These are phyloP conservation scores for Cantharis rustica DNA, from an alignment of 2,888 invertebrate species.

Conservation along the genomic window DNA sequence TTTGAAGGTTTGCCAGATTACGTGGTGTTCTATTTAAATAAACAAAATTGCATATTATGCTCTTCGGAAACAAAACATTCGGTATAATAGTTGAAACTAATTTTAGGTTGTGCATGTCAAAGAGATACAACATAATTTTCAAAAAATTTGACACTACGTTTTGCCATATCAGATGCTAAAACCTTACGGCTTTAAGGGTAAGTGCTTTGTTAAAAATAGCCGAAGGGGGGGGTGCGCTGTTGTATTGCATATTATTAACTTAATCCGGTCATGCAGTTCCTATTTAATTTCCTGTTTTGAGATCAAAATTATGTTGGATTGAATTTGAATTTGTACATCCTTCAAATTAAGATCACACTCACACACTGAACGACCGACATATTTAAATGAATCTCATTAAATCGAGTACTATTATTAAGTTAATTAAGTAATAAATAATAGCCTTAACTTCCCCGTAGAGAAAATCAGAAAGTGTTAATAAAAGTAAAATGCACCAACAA, in stretches of 20 bases:
- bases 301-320: neutral
- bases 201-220: no score
- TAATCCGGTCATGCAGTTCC: neutral
- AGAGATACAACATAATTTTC: no score
- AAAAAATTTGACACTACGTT: no score
- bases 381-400: neutral
- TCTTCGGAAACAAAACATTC: no score
- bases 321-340: neutral
- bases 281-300: neutral
- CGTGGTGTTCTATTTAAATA: no score
- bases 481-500: neutral
- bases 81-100: no score
- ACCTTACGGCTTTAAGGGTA: no score
- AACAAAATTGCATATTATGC: no score
- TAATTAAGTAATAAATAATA: neutral
- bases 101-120: no score
- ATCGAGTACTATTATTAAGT: neutral
- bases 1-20: no score
- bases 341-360: neutral
- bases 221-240: neutral
- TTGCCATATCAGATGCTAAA: no score
- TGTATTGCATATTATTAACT: neutral
- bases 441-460: neutral
- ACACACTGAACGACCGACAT: neutral
- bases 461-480: neutral